phyloP scores from a whole-genome alignment of 2,888 invertebrate genomes.

The Nineta flava region DNA sequence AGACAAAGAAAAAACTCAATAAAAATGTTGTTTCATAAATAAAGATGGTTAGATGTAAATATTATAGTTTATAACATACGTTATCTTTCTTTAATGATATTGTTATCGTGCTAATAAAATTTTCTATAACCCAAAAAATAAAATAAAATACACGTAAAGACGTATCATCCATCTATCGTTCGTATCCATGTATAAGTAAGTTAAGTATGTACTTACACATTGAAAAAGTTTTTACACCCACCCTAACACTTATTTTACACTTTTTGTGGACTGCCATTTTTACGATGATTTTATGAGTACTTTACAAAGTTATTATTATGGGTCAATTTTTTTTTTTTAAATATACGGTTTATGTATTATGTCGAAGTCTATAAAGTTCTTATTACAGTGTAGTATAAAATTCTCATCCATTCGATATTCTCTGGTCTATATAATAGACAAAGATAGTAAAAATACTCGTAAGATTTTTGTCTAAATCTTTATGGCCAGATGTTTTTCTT shows the following conservation, averaged over 20 bases:
- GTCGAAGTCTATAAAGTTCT: too few relatives aligned
- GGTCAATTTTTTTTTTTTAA: constrained; percentile 1
- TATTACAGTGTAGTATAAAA: too few relatives aligned
- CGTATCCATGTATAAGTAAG: background rate
- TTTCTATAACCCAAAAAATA: background rate
- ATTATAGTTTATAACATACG: background rate
- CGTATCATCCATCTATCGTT: background rate
- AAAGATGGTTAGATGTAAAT: background rate
- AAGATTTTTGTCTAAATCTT: too few relatives aligned
- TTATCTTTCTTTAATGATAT: background rate
- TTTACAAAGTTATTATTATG: background rate
- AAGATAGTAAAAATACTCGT: too few relatives aligned
- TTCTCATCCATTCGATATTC: too few relatives aligned
- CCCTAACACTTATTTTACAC: constrained; percentile 4
- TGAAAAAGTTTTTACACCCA: background rate
- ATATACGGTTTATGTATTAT: background rate
- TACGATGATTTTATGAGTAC: constrained; percentile 3
- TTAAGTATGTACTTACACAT: background rate
- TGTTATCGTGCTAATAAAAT: background rate
- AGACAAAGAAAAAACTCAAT: too few relatives aligned
- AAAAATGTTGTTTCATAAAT: background rate
- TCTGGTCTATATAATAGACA: too few relatives aligned
- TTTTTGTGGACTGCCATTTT: constrained; percentile 1
- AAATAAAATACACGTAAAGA: too few relatives aligned
- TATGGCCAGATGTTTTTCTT: too few relatives aligned